phyloP scores from a whole-genome alignment of 1,140 invertebrate species.

The Zaprionus taronus region DNA sequence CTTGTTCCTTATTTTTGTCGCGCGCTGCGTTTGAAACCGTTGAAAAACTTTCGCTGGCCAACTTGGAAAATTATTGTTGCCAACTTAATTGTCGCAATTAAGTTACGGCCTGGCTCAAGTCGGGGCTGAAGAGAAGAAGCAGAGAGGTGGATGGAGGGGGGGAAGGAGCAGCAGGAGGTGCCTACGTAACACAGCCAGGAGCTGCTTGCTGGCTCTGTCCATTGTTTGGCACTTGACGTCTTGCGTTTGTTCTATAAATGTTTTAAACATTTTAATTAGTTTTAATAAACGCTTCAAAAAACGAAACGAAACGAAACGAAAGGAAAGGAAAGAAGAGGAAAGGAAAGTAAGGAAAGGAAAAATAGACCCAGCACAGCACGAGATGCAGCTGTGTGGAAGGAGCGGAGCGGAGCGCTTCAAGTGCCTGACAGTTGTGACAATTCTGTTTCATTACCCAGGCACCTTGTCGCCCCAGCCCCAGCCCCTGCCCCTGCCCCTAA shows the following conservation, averaged over 20 bases:
- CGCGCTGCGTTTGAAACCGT: slow-evolving; percentile 5
- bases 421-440: slow-evolving; percentile 35
- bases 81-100: slow-evolving; percentile 60
- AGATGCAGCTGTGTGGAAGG: neutral
- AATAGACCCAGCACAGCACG: no score
- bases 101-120: slow-evolving; percentile 25
- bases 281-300: slow-evolving; percentile 56
- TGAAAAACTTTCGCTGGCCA: slow-evolving; percentile 45
- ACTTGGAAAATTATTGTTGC: slow-evolving; percentile 54
- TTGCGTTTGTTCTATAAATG: slow-evolving; percentile 57
- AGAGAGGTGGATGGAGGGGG: no score
- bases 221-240: slow-evolving; percentile 52
- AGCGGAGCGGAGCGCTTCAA: slow-evolving; percentile 21
- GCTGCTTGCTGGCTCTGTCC: slow-evolving; percentile 4
- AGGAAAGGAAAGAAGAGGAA: neutral
- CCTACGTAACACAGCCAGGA: neutral
- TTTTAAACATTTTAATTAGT: slow-evolving; percentile 65
- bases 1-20: slow-evolving; percentile 3
- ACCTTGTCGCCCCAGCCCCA: neutral
- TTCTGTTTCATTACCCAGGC: slow-evolving; percentile 19
- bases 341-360: neutral
- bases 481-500: neutral
- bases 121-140: neutral
- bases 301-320: neutral
- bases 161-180: no score